phyloP scores from a whole-genome alignment of 1,140 invertebrate species.

The Zophobas atratus region DNA sequence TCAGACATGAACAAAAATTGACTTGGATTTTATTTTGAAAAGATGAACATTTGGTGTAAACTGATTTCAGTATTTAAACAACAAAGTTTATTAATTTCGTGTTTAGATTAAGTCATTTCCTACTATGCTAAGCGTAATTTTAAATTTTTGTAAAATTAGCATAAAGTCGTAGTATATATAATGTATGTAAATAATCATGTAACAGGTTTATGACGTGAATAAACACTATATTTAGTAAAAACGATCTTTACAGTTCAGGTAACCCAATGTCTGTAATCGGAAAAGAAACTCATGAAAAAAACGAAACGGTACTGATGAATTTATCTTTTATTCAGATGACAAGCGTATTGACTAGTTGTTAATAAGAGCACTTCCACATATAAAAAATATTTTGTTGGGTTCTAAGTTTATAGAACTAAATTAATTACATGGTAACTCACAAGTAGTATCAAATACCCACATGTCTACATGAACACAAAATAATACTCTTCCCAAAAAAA shows the following conservation, averaged over 20 bases:
- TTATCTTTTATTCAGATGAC: conserved; percentile 11
- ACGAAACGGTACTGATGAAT: neutral
- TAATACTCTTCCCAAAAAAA: no score
- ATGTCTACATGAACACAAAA: no score
- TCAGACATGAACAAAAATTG: neutral
- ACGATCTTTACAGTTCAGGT: neutral
- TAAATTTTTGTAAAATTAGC: conserved; percentile 52
- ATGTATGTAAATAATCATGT: conserved; percentile 53
- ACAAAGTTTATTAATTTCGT: conserved; percentile 31
- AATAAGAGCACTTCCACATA: conserved; percentile 53
- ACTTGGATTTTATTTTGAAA: neutral
- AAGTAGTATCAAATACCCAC: no score
- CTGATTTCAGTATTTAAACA: conserved; percentile 27
- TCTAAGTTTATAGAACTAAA: conserved; percentile 13
- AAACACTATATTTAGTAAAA: conserved; percentile 55
- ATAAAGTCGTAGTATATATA: conserved; percentile 29
- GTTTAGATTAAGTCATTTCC: conserved; percentile 47
- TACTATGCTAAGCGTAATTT: conserved; percentile 33
- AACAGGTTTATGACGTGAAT: conserved; percentile 54
- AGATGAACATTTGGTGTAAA: conserved; percentile 11
- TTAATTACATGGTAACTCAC: conserved; percentile 5
- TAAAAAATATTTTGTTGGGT: conserved; percentile 20
- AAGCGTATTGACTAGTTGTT: conserved; percentile 51
- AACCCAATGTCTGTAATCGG: no score
- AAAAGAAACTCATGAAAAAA: no score